A percentile compares a stretch with the other conserved stretches of the same genome.
These are phyloP conservation scores for Drosophila cardini DNA, from an alignment of 1,140 invertebrate genomes.

Conservation along the genomic window DNA sequence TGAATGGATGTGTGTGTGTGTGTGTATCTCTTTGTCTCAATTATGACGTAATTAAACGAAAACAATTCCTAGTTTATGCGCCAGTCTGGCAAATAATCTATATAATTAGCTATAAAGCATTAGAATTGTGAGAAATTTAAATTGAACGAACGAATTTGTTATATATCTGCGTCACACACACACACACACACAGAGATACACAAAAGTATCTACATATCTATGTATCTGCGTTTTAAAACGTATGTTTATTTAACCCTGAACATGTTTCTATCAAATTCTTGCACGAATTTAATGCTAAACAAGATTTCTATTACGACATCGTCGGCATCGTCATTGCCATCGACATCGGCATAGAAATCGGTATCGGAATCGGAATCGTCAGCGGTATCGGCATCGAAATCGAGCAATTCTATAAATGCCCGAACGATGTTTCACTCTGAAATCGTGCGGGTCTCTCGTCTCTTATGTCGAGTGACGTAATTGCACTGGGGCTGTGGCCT, in stretches of 20 bases:
- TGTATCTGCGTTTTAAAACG: conserved; percentile 8
- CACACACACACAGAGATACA: neutral
- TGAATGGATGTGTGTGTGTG: too few species aligned
- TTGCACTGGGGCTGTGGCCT: conserved; percentile 28
- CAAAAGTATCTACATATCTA: neutral
- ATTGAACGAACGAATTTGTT: conserved; percentile 39
- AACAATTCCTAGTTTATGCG: conserved; percentile 56
- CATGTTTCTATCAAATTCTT: conserved; percentile 58
- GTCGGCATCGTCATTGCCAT: conserved; percentile 52
- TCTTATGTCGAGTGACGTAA: conserved; percentile 6
- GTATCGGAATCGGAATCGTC: conserved; percentile 13
- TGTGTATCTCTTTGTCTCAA: conserved; percentile 41
- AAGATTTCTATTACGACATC: conserved; percentile 75
- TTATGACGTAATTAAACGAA: conserved; percentile 73
- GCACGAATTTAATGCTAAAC: conserved; percentile 71
- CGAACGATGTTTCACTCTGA: conserved; percentile 59
- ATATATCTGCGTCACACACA: conserved; percentile 1
- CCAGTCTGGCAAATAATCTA: conserved; percentile 58
- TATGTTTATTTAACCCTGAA: conserved; percentile 74
- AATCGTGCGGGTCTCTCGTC: conserved; percentile 16
- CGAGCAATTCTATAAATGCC: conserved; percentile 59
- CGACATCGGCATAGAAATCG: conserved; percentile 18
- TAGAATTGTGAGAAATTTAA: conserved; percentile 44
- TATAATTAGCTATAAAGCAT: conserved; percentile 69
- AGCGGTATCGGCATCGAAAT: conserved; percentile 23